phyloP scores from a whole-genome alignment of 2,113 vertebrate genomes.

The Cyanistes caeruleus region DNA sequence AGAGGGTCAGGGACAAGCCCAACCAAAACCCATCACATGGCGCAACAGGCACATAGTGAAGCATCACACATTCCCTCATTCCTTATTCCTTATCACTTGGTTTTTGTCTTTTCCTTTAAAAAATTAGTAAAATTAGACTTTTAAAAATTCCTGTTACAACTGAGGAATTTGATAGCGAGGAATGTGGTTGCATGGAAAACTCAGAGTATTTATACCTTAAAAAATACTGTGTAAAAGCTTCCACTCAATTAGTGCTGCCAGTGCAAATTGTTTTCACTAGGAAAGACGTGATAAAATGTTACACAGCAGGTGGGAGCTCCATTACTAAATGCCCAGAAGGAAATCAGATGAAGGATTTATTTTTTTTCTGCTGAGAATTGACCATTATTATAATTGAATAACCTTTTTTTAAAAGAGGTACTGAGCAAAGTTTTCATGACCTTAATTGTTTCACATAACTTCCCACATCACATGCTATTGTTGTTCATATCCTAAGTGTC shows the following conservation, averaged over 20 bases:
- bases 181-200: not conserved
- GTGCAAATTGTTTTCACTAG: constrained; percentile 27
- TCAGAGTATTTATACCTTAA: not conserved
- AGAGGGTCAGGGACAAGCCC: not conserved
- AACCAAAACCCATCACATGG: accelerated
- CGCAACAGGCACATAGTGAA: accelerated
- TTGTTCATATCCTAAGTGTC: not conserved
- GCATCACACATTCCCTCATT: not conserved
- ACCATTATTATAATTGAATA: constrained; percentile 33
- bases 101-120: not conserved
- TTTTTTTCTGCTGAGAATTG: constrained; percentile 40
- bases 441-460: constrained; percentile 49
- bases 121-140: not conserved
- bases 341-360: constrained; percentile 6
- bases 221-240: constrained; percentile 37
- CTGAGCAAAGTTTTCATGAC: constrained; percentile 3
- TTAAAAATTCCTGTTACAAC: not conserved
- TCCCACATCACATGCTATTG: constrained; percentile 12
- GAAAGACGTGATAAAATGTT: constrained; percentile 15
- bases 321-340: constrained; percentile 55
- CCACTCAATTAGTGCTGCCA: constrained; percentile 3
- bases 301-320: constrained; percentile 46
- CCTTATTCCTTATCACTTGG: not conserved
- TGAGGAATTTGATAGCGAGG: not conserved
- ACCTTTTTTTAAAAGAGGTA: not conserved